Conservation (phyloP, 2,888 invertebrate genomes). For the Thymelicus lineola region DNA sequence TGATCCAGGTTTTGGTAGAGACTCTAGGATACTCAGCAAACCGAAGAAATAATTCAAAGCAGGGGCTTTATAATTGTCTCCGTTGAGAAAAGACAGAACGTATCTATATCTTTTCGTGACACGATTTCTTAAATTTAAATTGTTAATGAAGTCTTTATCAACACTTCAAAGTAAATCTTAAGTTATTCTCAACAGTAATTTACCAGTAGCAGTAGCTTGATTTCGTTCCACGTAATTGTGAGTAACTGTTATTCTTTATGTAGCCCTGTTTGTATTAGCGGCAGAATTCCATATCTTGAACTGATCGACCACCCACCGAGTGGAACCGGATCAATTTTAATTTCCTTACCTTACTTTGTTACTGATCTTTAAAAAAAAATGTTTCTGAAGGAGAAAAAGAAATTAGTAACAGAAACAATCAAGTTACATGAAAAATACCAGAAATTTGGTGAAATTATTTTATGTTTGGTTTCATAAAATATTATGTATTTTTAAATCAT, state of each 20-base stretch:
- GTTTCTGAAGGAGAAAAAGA: too few relatives aligned
- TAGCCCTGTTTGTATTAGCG: slow-evolving; percentile 3
- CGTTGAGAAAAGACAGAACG: too few relatives aligned
- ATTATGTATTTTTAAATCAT: too few relatives aligned
- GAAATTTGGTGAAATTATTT: too few relatives aligned
- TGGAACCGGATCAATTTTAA: slow-evolving; percentile 28
- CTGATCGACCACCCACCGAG: slow-evolving; percentile 25
- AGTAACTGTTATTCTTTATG: slow-evolving; percentile 2
- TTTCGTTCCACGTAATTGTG: slow-evolving; percentile 1
- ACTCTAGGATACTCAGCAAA: too few relatives aligned
- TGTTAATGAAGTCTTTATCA: slow-evolving; percentile 5
- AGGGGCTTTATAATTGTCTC: too few relatives aligned
- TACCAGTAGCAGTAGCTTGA: neutral
- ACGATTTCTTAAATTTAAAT: slow-evolving; percentile 10
- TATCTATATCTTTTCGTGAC: neutral
- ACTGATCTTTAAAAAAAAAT: slow-evolving; percentile 12
- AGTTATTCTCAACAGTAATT: neutral
- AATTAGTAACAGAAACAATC: too few relatives aligned
- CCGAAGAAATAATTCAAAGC: too few relatives aligned
- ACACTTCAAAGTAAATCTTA: neutral
- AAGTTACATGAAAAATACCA: too few relatives aligned
- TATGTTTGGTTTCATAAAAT: too few relatives aligned
- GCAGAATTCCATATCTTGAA: slow-evolving; percentile 1
- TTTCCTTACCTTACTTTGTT: slow-evolving; percentile 4
- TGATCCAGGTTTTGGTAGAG: too few relatives aligned